A percentile compares a stretch with the other conserved stretches of the same genome.
phyloP scores from a whole-genome alignment of 1,140 invertebrate species.

The Aricia agestis region DNA sequence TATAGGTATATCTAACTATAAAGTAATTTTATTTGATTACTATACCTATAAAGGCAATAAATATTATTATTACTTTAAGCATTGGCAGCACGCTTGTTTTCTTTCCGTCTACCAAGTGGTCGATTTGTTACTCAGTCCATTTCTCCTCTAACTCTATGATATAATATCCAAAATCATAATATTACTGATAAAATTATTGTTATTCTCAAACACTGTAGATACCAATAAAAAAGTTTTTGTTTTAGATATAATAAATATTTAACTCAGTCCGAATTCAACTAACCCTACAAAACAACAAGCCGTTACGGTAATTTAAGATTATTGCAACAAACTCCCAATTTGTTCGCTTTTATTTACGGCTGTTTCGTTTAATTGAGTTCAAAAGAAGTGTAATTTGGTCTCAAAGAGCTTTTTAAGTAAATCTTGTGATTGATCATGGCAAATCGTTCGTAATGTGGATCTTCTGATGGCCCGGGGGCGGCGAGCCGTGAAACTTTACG shows the following conservation, averaged over 20 bases:
- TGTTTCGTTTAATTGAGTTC: not conserved
- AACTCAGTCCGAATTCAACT: not conserved
- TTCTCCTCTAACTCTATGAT: too few relatives aligned
- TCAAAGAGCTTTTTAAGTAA: constrained; percentile 13
- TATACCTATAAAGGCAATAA: too few relatives aligned
- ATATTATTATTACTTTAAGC: too few relatives aligned
- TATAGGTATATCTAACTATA: too few relatives aligned
- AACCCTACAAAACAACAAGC: not conserved
- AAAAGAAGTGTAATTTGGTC: constrained; percentile 1
- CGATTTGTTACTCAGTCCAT: too few relatives aligned
- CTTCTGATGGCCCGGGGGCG: constrained; percentile 35
- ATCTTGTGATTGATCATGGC: constrained; percentile 45
- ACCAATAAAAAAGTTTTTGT: too few relatives aligned
- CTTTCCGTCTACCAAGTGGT: too few relatives aligned
- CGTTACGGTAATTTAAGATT: constrained; percentile 1
- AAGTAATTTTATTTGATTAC: too few relatives aligned
- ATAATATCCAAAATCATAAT: too few relatives aligned
- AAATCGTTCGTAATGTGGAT: constrained; percentile 46
- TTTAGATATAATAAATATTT: not conserved
- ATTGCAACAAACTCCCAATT: not conserved
- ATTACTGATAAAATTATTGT: too few relatives aligned
- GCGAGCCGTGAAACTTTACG: constrained; percentile 46
- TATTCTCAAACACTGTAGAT: too few relatives aligned
- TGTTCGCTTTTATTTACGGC: not conserved
- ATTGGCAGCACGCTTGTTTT: too few relatives aligned